Evolutionary conservation across 2,888 invertebrate species (phyloP).

Genomic region (Scrobipalpa atriplicella): DNA sequence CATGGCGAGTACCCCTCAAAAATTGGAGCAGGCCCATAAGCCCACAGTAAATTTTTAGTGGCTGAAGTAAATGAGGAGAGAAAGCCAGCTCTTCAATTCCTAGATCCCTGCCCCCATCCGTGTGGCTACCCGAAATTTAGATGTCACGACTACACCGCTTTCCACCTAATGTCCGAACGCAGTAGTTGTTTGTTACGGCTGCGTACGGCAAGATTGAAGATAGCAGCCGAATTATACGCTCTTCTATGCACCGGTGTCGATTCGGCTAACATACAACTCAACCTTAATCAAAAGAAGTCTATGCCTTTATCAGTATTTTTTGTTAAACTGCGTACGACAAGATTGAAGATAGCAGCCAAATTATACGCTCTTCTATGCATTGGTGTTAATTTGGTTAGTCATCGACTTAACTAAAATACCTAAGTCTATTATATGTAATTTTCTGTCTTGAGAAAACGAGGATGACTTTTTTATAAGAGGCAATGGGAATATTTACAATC

Average conservation of each 20-base stretch:
- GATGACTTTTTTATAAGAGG: too few species aligned
- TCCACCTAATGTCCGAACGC: conserved; percentile 70
- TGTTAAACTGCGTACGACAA: conserved; percentile 54
- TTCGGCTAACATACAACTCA: too few species aligned
- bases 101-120: conserved; percentile 35
- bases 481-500: too few species aligned
- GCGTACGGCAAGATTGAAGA: conserved; percentile 45
- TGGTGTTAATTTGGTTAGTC: background rate
- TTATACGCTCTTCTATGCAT: conserved; percentile 65
- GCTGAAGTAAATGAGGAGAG: background rate
- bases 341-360: conserved; percentile 46
- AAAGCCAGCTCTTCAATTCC: background rate
- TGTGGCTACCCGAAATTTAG: conserved; percentile 80
- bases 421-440: too few species aligned
- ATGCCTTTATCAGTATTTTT: too few species aligned
- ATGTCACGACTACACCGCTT: conserved; percentile 77
- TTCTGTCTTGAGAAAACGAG: too few species aligned
- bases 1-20: too few species aligned
- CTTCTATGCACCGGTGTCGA: conserved; percentile 48
- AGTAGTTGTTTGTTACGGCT: conserved; percentile 77
- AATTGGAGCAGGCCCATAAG: too few species aligned
- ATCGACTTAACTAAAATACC: too few species aligned
- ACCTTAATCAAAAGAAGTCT: too few species aligned
- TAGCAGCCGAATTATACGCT: conserved; percentile 61
- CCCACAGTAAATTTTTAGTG: background rate